Conservation (phyloP, 2,113 vertebrate genomes). For the Penelope pileata region DNA sequence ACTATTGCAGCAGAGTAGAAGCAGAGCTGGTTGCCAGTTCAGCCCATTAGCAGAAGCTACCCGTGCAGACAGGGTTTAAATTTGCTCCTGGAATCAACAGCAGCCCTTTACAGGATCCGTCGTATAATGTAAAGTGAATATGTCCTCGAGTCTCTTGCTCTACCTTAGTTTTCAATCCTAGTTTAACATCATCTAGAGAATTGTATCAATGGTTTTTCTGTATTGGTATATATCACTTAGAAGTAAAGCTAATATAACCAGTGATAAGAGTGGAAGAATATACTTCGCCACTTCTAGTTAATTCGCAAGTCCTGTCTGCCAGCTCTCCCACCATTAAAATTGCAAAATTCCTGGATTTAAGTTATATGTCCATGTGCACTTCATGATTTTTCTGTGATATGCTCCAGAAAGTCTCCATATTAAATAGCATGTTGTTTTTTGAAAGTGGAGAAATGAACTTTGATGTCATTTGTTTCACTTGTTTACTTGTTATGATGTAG, state of each 20-base stretch:
- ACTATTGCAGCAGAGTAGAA: not conserved
- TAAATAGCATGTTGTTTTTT: not conserved
- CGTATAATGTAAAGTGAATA: not conserved
- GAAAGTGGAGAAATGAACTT: not conserved
- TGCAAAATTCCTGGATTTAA: not conserved
- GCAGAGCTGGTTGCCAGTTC: not conserved
- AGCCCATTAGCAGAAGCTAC: not conserved
- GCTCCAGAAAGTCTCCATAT: not conserved
- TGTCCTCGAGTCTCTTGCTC: not conserved
- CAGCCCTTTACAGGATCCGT: not conserved
- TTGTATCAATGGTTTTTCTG: not conserved
- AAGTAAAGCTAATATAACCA: not conserved
- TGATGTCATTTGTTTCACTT: not conserved
- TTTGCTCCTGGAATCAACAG: not conserved
- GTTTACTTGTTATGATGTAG: not conserved
- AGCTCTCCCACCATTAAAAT: not conserved
- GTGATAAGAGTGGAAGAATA: not conserved
- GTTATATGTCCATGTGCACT: not conserved
- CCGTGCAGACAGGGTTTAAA: not conserved
- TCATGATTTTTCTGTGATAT: not conserved
- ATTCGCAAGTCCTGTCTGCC: not conserved
- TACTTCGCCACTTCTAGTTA: not conserved
- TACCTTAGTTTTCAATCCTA: not conserved
- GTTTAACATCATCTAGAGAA: not conserved
- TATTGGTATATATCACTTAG: not conserved